Conservation (phyloP, 2,113 vertebrate genomes). For the Balaeniceps rex region DNA sequence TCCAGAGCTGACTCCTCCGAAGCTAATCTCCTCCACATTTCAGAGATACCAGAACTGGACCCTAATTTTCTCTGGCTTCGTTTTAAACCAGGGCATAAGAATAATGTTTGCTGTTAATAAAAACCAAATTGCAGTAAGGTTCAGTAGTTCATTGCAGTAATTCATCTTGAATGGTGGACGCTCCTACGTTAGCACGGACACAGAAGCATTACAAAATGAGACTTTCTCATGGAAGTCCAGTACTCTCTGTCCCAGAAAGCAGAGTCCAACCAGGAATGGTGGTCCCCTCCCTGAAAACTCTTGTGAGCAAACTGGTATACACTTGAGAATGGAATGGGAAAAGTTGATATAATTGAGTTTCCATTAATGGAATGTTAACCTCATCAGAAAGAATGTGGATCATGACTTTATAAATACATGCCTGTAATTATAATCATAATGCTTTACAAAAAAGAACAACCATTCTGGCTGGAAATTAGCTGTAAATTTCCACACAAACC, state of each 20-base stretch:
- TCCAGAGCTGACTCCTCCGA: background rate
- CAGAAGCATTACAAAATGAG: background rate
- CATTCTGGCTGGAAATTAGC: background rate
- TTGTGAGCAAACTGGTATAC: background rate
- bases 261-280: background rate
- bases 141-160: background rate
- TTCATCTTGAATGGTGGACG: background rate
- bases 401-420: background rate
- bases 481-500: constrained; percentile 5
- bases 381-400: background rate
- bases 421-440: background rate
- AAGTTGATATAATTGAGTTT: background rate
- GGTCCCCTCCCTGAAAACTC: background rate
- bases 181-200: background rate
- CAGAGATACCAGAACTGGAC: background rate
- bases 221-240: background rate
- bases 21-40: background rate
- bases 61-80: background rate
- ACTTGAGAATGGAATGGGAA: background rate
- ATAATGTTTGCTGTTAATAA: background rate
- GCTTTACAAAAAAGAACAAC: background rate
- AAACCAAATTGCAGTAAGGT: background rate
- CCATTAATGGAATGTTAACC: constrained; percentile 12
- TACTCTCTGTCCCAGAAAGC: background rate
- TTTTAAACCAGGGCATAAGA: background rate